Evolutionary conservation across 1,140 invertebrate genomes (phyloP), one percentile per base, ranked within the genome.

Genomic region (Fopius arisanus): DNA sequence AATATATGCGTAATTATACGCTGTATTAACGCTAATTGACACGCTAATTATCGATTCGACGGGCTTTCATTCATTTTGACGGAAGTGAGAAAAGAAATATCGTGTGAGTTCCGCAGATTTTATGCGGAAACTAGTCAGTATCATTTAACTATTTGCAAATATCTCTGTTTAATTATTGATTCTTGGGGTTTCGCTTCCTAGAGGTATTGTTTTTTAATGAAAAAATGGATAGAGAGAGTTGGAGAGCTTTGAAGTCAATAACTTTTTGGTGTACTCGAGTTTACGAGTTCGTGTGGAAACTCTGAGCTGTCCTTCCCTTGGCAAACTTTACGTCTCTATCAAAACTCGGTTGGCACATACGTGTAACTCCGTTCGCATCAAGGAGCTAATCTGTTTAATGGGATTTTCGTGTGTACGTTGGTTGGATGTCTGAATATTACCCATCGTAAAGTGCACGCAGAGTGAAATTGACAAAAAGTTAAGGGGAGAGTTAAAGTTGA

Each of bases 21-120:
- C 77, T 76, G 79, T 76, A 82, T 86, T 82, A 84, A 65, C 77
- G 65, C 80, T 84, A 87, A 87, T 88, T 86, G 83, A 85, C 83
- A 81, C 80, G 81, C 80, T 85, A 85, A 85, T 88, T 85, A 84
- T 81, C 78, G 78, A 85, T 84, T 84, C 81, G 81, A 75, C 73
- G 78, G 76, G 82, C 79, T 82, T 83, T 79, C 79, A 76, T 80
- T 80, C 77, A 80, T 75, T 77, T 77, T 48, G 43, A 48, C 7
- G 14, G 14, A 48, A 12, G 33, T 16, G 16, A 48, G 16, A 48
- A 48, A 48, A 48, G 43, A 75, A 73, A 66, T 37, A 28, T 40
- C 21, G 51, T 43, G 72, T 73, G 72, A 76, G 77, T 51, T 29
- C 23, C 51, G 40, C 29, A 48, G 23, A 62, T 33, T 12, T 48